Evolutionary conservation across 2,888 invertebrate species (phyloP).

Genomic region (Lasioglossum villosulum): DNA sequence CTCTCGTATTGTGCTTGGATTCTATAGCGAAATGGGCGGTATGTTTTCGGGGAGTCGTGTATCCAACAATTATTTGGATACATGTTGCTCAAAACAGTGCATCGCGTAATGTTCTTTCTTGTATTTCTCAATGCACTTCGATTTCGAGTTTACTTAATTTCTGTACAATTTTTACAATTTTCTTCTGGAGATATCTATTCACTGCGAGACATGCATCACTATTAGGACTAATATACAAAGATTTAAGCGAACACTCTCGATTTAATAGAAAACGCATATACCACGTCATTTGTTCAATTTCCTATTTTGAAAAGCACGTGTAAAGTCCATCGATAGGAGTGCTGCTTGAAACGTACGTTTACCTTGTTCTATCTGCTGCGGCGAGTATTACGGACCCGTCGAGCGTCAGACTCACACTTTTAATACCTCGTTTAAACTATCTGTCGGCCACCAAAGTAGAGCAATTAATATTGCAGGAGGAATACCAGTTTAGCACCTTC

Average conservation of each 20-base stretch:
- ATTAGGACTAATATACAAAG: neutral
- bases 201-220: neutral
- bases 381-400: neutral
- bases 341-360: neutral
- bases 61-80: neutral
- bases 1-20: neutral
- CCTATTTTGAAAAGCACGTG: neutral
- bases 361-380: too few relatives aligned
- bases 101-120: neutral
- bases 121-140: neutral
- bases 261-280: too few relatives aligned
- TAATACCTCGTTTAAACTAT: neutral
- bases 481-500: slow-evolving; percentile 11
- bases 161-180: neutral
- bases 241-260: too few relatives aligned
- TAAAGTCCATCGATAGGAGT: neutral
- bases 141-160: neutral
- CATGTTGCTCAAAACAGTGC: neutral
- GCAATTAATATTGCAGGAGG: slow-evolving; percentile 12
- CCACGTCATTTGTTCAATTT: neutral
- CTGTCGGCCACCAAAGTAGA: neutral
- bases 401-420: neutral
- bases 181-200: neutral
- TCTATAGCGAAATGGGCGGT: neutral
- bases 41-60: too few relatives aligned